Evolutionary conservation across 92 coral and sea anemone genomes (phyloP), one percentile per base, ranked within the genome.

Genomic region (Zoanthus sociatus): DNA sequence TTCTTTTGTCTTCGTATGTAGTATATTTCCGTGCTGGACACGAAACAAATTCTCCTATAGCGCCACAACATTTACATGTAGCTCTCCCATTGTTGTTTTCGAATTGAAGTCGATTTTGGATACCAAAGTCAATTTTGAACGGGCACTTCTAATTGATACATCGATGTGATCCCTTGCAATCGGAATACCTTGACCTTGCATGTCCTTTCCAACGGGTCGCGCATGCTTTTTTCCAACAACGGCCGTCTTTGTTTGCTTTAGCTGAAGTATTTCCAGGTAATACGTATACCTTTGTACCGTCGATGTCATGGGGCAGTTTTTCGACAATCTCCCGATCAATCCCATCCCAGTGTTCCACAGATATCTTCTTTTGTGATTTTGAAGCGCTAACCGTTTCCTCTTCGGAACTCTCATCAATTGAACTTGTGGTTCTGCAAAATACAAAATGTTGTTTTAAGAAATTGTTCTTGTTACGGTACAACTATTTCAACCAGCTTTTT

Each of bases 31-130:
- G 63, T 53, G 94, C 94, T 10, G n/a, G 26, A 32, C 92, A 92
- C 1, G 90, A 82, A 9, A 89, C 89, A 75, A 31, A 64, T 26
- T 86, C 79, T 17, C 83, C 94, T 32, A 50, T 76, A 54, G 71
- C 71, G 45, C 92, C 91, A 54, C 91, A 90, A 71, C 84, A 92
- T 88, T 84, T 87, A 66, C 95, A 91, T 31, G 68, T 60, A 60
- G 68, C 68, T 60, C 68, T 60, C 68, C 68, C 68, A 60, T 60
- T 60, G 68, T 64, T 83, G 16, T 82, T 79, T 81, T 89, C 88
- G 79, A 93, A 91, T 61, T 91, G 96, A 1, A 84, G 84, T n/a
- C 92, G 81, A 66, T 93, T 92, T 3, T 72, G 77, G 61, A 93
- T 93, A 55, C 95, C 93, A 71, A 64, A 93, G 50, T 93, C 77